Base-by-base conservation (phyloP, 2,797 vertebrate species). In the Botia almorhae region DNA sequence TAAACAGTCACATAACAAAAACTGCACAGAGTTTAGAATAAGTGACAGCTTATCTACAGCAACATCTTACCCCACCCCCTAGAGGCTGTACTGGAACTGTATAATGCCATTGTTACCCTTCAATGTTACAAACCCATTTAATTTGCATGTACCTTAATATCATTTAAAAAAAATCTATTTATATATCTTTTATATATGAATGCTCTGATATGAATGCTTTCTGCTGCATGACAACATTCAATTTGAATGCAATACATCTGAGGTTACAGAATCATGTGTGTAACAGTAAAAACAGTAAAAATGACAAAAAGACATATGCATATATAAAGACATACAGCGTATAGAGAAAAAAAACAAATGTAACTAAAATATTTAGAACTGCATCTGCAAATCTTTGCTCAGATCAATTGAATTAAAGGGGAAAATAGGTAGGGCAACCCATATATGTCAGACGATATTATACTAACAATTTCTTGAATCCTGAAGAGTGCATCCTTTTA, bases 261-360 rank as follows among this genome's bases (percentile, higher is more conserved):
- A 67, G 19, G 51, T 26, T 43, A 39, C 17, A 55, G 53, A 39
- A 39, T 39, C 48, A 29, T 76, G 19, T 43, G n/a, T 76, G 33
- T 7, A 29, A 56, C 50, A 36, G 46, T 64, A 13, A 53, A 76
- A 67, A 55, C 50, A 36, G 46, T 64, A 13, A 53, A 76, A 67
- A 55, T 0, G 19, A 56, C 14, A 53, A 55, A 51, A 68, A 12
- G n/a, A 53, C 6, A 3, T 33, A 23, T 7, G 21, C 23, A 6
- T 29, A 53, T 43, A 43, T 16, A 16, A 13, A 61, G 11, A 60
- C 56, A 4, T 60, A 29, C 5, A 67, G 33, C 16, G 65, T 23
- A 26, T 55, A 2, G n/a, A 55, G 36, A 65, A 14, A 19, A 19
- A 60, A 51, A 6, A 33, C 17, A n/a, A 19, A 60, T 43, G 10